Evolutionary conservation across 2,113 vertebrate genomes (phyloP), one percentile per base, ranked within the genome.

Genomic region (Blennius ocellaris): DNA sequence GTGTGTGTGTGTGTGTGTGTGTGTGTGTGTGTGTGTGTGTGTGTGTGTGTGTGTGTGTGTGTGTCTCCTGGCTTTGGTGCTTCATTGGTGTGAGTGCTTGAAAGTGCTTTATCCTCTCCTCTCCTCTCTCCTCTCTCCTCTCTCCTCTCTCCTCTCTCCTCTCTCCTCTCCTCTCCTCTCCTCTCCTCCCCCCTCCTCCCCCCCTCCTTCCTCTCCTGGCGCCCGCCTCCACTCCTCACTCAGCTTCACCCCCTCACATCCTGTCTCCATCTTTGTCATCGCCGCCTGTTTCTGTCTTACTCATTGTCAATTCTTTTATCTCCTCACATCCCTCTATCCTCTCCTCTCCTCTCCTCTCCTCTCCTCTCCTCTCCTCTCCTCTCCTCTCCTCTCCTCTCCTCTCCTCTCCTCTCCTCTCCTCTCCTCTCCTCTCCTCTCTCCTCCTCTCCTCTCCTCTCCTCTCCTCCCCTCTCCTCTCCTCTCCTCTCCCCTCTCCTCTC

Each of bases 221-320:
- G 11, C 62, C 87, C 80, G 70, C 81, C 69, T 84, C 64, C 78
- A 65, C 78, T 70, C 58, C 70, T 68, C 78, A 64, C 69, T 87
- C 85, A 78, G 57, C 47, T 63, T 81, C 86, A 76, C 76, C 74
- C 83, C 78, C 82, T 69, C 73, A 76, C 73, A 83, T 78, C 84
- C 73, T 74, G 73, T 78, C 78, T 78, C 69, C 73, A 61, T 64
- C 78, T 36, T 48, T 70, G 72, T 80, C 73, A 67, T 80, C 80
- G 70, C 39, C 38, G 44, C 72, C 76, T 58, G 73, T 79, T 60
- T 86, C 72, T 21, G 12, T 84, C 83, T 86, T 72, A 74, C 85
- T 84, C 82, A 80, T 80, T 76, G 78, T 77, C 69, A 55, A 47
- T 70, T 78, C 78, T 86, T 89, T 87, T 73, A 84, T 90, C 83